These are phyloP conservation scores for Ginglymostoma cirratum DNA, from an alignment of 2,113 vertebrate species.

Conservation along the genomic window DNA sequence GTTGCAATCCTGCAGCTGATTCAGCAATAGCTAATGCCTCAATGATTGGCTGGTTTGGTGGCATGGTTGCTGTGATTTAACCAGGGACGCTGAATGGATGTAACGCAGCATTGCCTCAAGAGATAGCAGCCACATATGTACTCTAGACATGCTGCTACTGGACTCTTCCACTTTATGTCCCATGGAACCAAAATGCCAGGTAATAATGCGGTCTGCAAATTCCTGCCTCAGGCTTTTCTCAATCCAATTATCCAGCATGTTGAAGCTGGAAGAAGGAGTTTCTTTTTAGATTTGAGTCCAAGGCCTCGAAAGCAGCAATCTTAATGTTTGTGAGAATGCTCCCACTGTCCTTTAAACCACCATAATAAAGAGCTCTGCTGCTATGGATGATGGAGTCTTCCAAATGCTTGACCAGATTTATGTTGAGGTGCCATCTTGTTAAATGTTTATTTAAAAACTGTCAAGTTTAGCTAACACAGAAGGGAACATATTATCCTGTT, in stretches of 20 bases:
- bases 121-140: background rate
- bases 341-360: background rate
- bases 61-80: background rate
- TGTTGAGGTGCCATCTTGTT: background rate
- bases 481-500: background rate
- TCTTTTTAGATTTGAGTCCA: background rate
- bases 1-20: background rate
- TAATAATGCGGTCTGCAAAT: background rate
- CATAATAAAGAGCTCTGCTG: background rate
- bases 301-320: background rate
- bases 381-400: background rate
- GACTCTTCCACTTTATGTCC: background rate
- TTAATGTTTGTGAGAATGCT: background rate
- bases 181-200: background rate
- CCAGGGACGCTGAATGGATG: background rate
- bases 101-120: background rate
- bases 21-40: background rate
- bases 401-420: background rate
- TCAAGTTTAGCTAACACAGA: too few relatives aligned
- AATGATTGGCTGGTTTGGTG: background rate
- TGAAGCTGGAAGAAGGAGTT: constrained; percentile 9
- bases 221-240: background rate
- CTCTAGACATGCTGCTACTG: background rate
- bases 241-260: background rate
- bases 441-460: background rate